Evolutionary conservation across 2,797 vertebrate genomes (phyloP).

Genomic region (Pseudotriccus pelzelni): DNA sequence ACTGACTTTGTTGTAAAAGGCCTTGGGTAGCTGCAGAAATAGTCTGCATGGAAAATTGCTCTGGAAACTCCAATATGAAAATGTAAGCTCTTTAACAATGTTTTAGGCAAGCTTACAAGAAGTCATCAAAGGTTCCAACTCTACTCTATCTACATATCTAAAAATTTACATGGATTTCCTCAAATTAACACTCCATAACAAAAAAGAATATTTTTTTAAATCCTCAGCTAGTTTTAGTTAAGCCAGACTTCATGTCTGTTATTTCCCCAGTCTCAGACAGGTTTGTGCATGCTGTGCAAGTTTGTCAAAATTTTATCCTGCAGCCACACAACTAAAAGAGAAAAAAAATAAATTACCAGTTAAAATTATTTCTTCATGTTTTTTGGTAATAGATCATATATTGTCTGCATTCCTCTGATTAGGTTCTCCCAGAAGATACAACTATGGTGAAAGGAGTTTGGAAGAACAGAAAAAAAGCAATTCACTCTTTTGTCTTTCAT

Average conservation of each 20-base stretch:
- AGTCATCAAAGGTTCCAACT: neutral
- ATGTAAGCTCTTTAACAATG: neutral
- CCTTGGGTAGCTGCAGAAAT: neutral
- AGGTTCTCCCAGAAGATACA: neutral
- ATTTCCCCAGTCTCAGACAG: neutral
- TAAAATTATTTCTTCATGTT: neutral
- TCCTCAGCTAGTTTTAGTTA: neutral
- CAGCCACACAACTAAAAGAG: neutral
- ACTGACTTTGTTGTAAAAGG: neutral
- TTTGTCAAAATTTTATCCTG: neutral
- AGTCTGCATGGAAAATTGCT: neutral
- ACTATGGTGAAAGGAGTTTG: neutral
- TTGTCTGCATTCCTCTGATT: neutral
- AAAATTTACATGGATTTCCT: neutral
- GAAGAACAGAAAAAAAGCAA: neutral
- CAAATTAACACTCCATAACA: neutral
- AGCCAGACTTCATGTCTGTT: neutral
- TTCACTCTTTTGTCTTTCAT: neutral
- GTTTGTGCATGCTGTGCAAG: neutral
- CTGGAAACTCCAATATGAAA: neutral
- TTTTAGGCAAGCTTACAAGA: neutral
- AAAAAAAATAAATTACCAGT: neutral
- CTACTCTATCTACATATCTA: neutral
- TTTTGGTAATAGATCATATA: neutral
- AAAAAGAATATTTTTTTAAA: neutral